A percentile compares a stretch with the other conserved stretches of the same genome.
Conservation (phyloP, 2,797 vertebrate species). For the Spatula versicolor region DNA sequence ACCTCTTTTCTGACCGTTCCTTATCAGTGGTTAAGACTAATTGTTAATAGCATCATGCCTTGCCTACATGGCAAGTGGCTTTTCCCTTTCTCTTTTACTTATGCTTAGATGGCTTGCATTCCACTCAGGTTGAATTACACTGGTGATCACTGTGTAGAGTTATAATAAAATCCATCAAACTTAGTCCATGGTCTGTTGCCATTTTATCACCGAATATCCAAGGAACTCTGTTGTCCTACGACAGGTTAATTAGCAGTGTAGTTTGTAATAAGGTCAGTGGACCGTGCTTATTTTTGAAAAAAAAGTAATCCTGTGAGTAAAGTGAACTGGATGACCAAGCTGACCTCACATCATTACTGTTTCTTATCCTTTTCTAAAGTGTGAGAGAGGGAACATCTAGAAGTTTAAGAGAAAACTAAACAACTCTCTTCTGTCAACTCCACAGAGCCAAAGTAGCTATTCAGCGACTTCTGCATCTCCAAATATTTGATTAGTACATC, state of each 20-base stretch:
- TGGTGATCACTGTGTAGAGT: background rate
- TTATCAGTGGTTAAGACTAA: background rate
- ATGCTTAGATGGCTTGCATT: background rate
- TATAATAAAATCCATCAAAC: background rate
- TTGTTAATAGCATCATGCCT: background rate
- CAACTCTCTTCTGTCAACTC: background rate
- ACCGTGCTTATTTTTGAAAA: background rate
- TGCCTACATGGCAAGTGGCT: background rate
- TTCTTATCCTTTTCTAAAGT: background rate
- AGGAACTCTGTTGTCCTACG: background rate
- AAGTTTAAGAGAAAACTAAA: background rate
- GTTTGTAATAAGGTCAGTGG: background rate
- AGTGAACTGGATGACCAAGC: background rate
- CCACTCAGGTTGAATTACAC: background rate
- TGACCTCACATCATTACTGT: background rate
- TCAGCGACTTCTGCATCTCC: background rate
- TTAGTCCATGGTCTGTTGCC: background rate
- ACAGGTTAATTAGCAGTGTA: background rate
- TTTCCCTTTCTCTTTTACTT: background rate
- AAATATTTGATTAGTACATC: rapidly evolving
- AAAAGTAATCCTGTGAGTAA: background rate
- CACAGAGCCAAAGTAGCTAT: background rate
- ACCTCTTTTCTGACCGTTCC: background rate
- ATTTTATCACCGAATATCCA: background rate
- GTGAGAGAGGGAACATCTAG: background rate